Base-by-base conservation (phyloP, 1,140 invertebrate species). In the Scaptomyza graminum region DNA sequence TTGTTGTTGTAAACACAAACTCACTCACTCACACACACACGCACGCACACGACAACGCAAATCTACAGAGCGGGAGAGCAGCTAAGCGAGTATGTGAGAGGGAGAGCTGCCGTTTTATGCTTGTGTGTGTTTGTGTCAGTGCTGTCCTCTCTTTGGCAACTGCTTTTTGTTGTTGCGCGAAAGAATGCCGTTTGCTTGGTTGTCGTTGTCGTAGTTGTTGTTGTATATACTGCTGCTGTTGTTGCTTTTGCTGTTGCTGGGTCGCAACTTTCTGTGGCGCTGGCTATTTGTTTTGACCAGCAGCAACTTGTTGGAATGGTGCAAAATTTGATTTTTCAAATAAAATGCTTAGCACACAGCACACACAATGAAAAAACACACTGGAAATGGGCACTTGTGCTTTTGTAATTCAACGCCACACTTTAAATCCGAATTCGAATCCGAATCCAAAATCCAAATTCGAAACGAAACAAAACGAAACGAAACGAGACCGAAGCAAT, bases 111-210 rank as follows among this genome's bases (percentile, higher is more conserved):
- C 59, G 55, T 57, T 70, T 70, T 41, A 47, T 70, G 54, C 34
- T 70, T 70, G 44, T 66, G 28, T 72, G 25, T 75, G 41, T 62
- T 63, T 50, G 67, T 71, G 22, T 49, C 47, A 28, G 71, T 46
- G 60, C 46, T 63, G 69, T 65, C 64, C 71, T 80, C 75, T 78
- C 68, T 71, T 60, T 66, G 57, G 73, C 72, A 75, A 72, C 74
- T 73, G 74, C 80, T 63, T 67, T 69, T 90, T 90, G 81, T 87
- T 90, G 89, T 90, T 90, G 89, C 79, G 70, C 84, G 71, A 90
- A 90, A 90, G 89, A 90, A 90, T 90, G 89, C 78, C 81, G 85
- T 90, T 85, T 85, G 82, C 72, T 90, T 84, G 77, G 78, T 90
- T 88, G 88, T 76, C 71, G 87, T 80, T 74, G 60, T 70, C 74